Conservation (phyloP, 2,888 invertebrate genomes). For the Acanthacorydalis orientalis region DNA sequence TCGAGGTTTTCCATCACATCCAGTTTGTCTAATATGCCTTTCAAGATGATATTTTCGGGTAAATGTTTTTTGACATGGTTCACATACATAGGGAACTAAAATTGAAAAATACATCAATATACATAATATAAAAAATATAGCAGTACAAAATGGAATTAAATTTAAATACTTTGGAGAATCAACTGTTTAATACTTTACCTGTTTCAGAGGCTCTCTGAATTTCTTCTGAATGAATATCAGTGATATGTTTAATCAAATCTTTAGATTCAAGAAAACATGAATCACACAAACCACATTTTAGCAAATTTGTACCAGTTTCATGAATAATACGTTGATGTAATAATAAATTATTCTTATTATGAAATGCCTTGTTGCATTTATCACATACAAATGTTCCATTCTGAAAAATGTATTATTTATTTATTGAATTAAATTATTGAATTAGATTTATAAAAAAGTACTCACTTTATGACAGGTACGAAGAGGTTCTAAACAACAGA, state of each 20-base stretch:
- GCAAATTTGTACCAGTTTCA: too few relatives aligned
- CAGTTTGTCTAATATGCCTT: slow-evolving; percentile 48
- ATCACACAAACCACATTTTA: slow-evolving; percentile 11
- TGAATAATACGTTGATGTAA: too few relatives aligned
- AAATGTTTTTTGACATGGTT: slow-evolving; percentile 51
- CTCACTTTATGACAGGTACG: not conserved
- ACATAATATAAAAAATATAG: too few relatives aligned
- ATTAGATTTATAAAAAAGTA: slow-evolving; percentile 1
- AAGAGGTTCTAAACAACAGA: not conserved
- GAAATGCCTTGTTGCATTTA: slow-evolving; percentile 30
- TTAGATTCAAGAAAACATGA: slow-evolving; percentile 55
- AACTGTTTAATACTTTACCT: slow-evolving; percentile 39
- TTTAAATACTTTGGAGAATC: slow-evolving; percentile 22
- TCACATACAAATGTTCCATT: slow-evolving; percentile 35
- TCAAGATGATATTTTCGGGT: slow-evolving; percentile 60
- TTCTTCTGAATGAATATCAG: slow-evolving; percentile 45
- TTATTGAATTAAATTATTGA: not conserved
- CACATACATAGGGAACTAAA: slow-evolving; percentile 44
- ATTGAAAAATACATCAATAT: too few relatives aligned
- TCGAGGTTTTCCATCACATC: slow-evolving; percentile 37
- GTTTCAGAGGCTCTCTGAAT: slow-evolving; percentile 49
- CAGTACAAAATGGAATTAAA: too few relatives aligned
- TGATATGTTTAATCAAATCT: slow-evolving; percentile 45
- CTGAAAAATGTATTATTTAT: slow-evolving; percentile 16
- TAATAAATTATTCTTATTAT: too few relatives aligned